Base-by-base conservation (phyloP, 2,797 vertebrate genomes). In the Danionella dracula region DNA sequence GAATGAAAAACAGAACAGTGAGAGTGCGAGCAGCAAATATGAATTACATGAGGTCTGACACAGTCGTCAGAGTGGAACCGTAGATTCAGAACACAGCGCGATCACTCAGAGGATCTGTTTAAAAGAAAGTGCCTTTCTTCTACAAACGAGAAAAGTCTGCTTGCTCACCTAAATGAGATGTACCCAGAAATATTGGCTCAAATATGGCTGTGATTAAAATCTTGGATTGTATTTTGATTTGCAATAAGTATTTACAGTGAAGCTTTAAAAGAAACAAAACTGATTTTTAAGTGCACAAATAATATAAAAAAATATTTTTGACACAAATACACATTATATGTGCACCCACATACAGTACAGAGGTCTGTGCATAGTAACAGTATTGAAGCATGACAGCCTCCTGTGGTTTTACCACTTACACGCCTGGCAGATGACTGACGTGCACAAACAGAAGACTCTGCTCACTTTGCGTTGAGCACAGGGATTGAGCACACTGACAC, bases 391-490 rank as follows among this genome's bases (percentile, higher is more conserved):
- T 62, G 27, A 40, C 61, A 38, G 46, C 23, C 23, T 68, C 32
- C 53, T 35, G 32, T 10, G 34, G 59, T 73, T 68, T n/a, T 68
- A 29, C 49, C 51, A 16, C 63, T 63, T 68, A 19, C 58, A 72
- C 15, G 34, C 54, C 48, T 73, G 71, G 60, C 66, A 48, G 66
- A 72, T 68, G 55, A 73, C 37, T 75, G 72, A 61, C 73, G 75
- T 56, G 8, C 44, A 78, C 31, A 55, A 53, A 45, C 35, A 62
- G 59, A 71, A 37, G 59, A 60, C 35, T 60, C 41, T 50, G 41
- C 41, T 44, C 41, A 55, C 35, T 32, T 55, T 70, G 48, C 53
- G 50, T 68, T 48, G 23, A 50, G n/a, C 48, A 27, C 19, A 37
- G n/a, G 27, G 8, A 17, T 19, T n/a, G 9, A 44, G 12, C n/a